These are phyloP conservation scores for Etheostoma cragini DNA, from an alignment of 2,113 vertebrate genomes.

Conservation along the genomic window DNA sequence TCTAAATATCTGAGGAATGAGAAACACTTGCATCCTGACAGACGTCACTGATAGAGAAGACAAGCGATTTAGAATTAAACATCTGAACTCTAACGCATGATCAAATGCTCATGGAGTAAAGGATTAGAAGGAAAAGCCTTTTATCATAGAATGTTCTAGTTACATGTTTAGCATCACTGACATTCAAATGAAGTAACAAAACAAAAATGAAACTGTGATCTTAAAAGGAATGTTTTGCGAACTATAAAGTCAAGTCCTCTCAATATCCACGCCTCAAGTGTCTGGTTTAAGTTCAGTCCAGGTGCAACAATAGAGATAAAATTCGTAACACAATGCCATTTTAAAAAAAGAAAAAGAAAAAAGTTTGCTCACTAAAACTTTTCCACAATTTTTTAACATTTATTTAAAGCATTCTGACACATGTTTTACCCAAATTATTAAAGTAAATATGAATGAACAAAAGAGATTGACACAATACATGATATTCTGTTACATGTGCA, in stretches of 20 bases:
- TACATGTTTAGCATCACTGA: no score
- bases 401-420: neutral
- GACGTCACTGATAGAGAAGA: neutral
- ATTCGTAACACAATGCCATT: neutral
- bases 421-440: neutral
- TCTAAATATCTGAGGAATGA: neutral
- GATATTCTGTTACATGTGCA: constrained; percentile 17
- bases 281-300: neutral
- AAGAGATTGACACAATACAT: neutral
- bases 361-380: neutral
- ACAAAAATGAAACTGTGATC: neutral
- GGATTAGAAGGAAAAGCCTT: no score
- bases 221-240: neutral
- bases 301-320: neutral
- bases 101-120: no score
- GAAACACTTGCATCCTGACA: neutral
- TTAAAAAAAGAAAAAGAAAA: neutral
- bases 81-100: no score
- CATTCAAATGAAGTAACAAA: no score
- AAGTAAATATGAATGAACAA: neutral
- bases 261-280: neutral
- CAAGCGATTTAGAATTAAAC: neutral
- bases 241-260: neutral
- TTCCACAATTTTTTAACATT: neutral
- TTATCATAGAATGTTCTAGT: no score